Conservation (phyloP, 2,113 vertebrate species). For the Reinhardtius hippoglossoides region DNA sequence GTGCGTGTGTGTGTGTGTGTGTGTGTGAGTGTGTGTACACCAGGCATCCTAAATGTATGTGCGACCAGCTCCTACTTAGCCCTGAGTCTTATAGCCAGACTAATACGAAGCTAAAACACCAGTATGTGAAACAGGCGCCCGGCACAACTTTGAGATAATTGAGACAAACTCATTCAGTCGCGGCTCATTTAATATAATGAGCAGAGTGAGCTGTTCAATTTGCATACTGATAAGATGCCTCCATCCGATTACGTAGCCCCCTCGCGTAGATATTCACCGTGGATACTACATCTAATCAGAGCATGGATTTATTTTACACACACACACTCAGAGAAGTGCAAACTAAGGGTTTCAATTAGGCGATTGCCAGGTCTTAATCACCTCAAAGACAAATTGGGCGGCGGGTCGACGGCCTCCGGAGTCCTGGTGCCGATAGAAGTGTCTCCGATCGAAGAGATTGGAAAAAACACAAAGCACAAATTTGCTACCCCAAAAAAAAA, state of each 20-base stretch:
- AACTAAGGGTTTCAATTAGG: slow-evolving; percentile 80
- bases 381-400: slow-evolving; percentile 75
- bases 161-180: slow-evolving; percentile 79
- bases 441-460: background rate
- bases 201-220: slow-evolving; percentile 77
- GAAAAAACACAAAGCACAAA: slow-evolving; percentile 38
- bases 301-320: slow-evolving; percentile 81
- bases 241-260: slow-evolving; percentile 53
- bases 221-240: slow-evolving; percentile 76
- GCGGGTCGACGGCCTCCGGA: slow-evolving; percentile 66
- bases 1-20: slow-evolving; percentile 4
- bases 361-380: slow-evolving; percentile 76
- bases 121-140: slow-evolving; percentile 45
- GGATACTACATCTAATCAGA: slow-evolving; percentile 79
- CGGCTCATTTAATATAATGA: slow-evolving; percentile 79
- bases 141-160: slow-evolving; percentile 75
- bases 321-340: slow-evolving; percentile 76
- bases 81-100: slow-evolving; percentile 31
- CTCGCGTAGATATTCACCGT: slow-evolving; percentile 61
- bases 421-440: slow-evolving; percentile 44
- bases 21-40: slow-evolving; percentile 14
- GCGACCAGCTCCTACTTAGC: slow-evolving; percentile 55
- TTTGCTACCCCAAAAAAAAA: slow-evolving; percentile 23
- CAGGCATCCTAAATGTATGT: slow-evolving; percentile 3
- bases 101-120: slow-evolving; percentile 60